Base-by-base conservation (phyloP, 2,113 vertebrate genomes). In the Dinomys branickii region DNA sequence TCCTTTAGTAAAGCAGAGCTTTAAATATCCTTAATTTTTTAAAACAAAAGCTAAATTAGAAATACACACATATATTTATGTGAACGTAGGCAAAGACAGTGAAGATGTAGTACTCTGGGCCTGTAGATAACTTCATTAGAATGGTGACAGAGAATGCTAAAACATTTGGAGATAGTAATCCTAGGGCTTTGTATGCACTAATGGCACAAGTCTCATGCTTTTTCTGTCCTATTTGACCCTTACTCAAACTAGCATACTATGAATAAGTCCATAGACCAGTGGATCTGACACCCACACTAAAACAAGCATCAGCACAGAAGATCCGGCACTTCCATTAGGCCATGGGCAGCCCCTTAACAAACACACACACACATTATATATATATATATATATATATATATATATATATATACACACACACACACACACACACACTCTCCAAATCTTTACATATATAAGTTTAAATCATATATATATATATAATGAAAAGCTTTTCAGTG, bases 401-500 rank as follows among this genome's bases (percentile, higher is more conserved):
- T 50, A 50, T 50, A 50, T 50, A 9, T 50, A 50, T 50, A 50
- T 50, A 50, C n/a, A n/a, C n/a, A n/a, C n/a, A n/a, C n/a, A n/a
- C n/a, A n/a, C n/a, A n/a, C n/a, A n/a, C n/a, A n/a, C n/a, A n/a
- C n/a, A n/a, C n/a, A n/a, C n/a, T n/a, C 5, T 50, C 5, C 47
- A 50, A 50, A 50, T 50, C 88, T 97, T 98, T 97, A 97, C 97
- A 97, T 30, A 91, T 93, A 96, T 50, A n/a, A n/a, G 47, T 50
- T 50, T 50, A 50, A 50, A 50, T 50, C 47, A 93, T 97, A 95
- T n/a, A 97, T 96, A 90, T 41, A 92, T 97, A 94, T 95, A 91
- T 96, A 9, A 98, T 98, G 98, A 98, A 98, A 98, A 98, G 97
- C 96, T 98, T 98, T 98, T 97, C 97, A 98, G 95, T 97, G 97